Evolutionary conservation across 2,113 vertebrate genomes (phyloP).

Genomic region (Raja brachyura): DNA sequence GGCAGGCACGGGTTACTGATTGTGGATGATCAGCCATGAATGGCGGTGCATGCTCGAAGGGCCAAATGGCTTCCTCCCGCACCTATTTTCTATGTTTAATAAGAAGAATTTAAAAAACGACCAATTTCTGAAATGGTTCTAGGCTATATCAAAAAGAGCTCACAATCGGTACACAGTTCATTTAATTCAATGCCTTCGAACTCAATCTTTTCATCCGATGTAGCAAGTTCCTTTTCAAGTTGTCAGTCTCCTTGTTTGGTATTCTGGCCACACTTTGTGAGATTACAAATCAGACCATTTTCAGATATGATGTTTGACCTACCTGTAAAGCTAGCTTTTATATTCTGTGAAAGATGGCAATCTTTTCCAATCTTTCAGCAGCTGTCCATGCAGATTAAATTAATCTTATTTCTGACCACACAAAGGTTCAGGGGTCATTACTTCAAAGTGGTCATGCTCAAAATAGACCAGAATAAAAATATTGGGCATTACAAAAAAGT

Average conservation of each 20-base stretch:
- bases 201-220: background rate
- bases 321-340: background rate
- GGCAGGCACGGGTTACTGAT: too few relatives aligned
- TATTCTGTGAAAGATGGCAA: conserved; percentile 3
- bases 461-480: background rate
- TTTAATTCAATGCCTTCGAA: background rate
- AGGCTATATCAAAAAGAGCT: background rate
- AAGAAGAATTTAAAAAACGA: background rate
- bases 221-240: background rate
- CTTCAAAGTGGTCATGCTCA: background rate
- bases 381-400: background rate
- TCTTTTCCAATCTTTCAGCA: conserved; percentile 2
- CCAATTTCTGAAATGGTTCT: background rate
- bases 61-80: too few relatives aligned
- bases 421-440: background rate
- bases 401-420: background rate
- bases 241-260: background rate
- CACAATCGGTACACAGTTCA: background rate
- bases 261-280: conserved; percentile 4
- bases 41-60: too few relatives aligned
- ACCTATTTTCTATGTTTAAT: too few relatives aligned
- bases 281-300: conserved; percentile 20
- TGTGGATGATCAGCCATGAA: too few relatives aligned
- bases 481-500: background rate
- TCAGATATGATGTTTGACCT: conserved; percentile 21